These are phyloP conservation scores for Oxytorus armatus DNA, from an alignment of 2,888 invertebrate species.

Conservation along the genomic window DNA sequence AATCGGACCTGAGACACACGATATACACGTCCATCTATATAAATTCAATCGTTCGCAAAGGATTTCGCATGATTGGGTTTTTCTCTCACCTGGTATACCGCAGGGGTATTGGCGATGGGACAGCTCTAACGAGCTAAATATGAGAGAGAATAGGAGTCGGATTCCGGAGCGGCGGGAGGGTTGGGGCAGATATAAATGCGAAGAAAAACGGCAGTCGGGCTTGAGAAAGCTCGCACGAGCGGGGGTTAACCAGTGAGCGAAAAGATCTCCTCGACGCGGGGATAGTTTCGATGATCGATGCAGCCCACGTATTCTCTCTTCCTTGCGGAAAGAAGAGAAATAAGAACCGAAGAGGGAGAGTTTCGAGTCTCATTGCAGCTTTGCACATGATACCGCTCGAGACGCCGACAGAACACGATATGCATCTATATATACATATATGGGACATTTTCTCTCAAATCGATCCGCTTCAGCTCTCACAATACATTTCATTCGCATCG, in stretches of 20 bases:
- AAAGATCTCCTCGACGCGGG: constrained; percentile 31
- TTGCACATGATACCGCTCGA: constrained; percentile 75
- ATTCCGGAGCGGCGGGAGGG: too few relatives aligned
- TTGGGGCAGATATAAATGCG: constrained; percentile 3
- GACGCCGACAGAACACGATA: constrained; percentile 36
- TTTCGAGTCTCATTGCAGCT: constrained; percentile 78
- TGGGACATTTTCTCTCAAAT: constrained; percentile 10
- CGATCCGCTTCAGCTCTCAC: background rate
- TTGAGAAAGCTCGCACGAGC: constrained; percentile 27
- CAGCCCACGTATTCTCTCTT: constrained; percentile 78
- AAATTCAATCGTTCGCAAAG: constrained; percentile 34
- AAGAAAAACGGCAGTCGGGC: constrained; percentile 19
- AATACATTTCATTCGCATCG: constrained; percentile 30
- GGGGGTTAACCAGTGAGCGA: constrained; percentile 31
- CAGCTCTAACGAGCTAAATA: constrained; percentile 77
- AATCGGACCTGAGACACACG: background rate
- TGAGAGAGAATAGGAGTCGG: constrained; percentile 76
- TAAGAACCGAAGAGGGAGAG: constrained; percentile 72
- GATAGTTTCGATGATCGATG: constrained; percentile 72
- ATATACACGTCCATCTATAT: background rate
- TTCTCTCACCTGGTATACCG: constrained; percentile 8
- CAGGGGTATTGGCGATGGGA: constrained; percentile 58
- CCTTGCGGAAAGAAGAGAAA: constrained; percentile 62
- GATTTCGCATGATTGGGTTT: constrained; percentile 16
- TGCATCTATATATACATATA: constrained; percentile 14